Conservation (phyloP, 2,113 vertebrate genomes). For the Notechis scutatus region DNA sequence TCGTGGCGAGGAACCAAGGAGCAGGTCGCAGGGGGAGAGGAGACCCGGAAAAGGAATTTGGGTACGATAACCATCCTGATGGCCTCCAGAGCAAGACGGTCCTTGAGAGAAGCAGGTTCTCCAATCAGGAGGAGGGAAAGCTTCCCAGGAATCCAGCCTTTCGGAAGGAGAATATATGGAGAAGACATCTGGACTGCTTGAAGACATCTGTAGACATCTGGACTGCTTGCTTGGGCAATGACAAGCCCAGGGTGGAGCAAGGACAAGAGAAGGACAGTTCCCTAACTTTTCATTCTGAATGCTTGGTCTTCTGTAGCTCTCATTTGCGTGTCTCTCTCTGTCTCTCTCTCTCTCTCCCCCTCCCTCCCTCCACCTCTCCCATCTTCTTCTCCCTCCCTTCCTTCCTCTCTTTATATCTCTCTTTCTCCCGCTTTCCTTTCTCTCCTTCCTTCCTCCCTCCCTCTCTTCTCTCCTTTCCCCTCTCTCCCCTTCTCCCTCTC, state of each 20-base stretch:
- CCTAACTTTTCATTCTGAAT: not conserved
- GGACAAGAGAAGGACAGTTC: not conserved
- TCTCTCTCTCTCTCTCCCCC: too few relatives aligned
- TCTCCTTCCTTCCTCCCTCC: too few relatives aligned
- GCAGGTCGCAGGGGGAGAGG: not conserved
- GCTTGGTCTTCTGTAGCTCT: not conserved
- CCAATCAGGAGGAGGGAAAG: not conserved
- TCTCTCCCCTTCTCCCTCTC: too few relatives aligned
- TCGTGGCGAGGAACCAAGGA: not conserved
- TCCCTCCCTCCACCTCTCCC: not conserved
- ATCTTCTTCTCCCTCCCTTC: not conserved
- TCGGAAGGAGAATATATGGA: not conserved
- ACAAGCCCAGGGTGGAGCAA: not conserved
- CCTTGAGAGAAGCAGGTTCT: not conserved
- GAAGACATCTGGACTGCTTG: not conserved
- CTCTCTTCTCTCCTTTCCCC: too few relatives aligned
- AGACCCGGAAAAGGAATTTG: not conserved
- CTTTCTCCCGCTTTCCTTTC: not conserved
- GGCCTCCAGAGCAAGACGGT: not conserved
- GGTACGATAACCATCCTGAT: not conserved
- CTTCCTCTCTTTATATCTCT: too few relatives aligned
- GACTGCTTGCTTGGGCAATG: not conserved
- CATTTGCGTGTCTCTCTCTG: accelerated
- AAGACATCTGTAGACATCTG: not conserved
- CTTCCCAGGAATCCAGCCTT: not conserved